phyloP scores from a whole-genome alignment of 1,140 invertebrate species.

The Ceratosolen solmsi region DNA sequence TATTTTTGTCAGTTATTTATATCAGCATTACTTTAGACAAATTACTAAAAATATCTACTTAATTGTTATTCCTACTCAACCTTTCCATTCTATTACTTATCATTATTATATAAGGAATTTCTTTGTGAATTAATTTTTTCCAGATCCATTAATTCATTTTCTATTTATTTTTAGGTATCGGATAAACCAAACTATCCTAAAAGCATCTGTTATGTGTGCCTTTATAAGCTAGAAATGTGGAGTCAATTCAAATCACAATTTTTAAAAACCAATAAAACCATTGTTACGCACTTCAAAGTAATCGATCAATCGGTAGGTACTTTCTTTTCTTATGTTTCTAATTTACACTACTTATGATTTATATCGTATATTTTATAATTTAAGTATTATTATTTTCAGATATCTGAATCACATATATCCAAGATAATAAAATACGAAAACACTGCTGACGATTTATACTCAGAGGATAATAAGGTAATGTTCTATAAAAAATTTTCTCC shows the following conservation, averaged over 20 bases:
- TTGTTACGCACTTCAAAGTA: constrained; percentile 61
- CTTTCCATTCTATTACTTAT: neutral
- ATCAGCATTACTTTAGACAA: too few species aligned
- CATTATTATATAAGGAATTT: neutral
- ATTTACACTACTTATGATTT: constrained; percentile 9
- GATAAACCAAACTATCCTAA: constrained; percentile 60
- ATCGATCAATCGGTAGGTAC: constrained; percentile 59
- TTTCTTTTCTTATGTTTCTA: constrained; percentile 9
- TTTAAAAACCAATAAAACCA: constrained; percentile 60
- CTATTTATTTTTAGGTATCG: constrained; percentile 58
- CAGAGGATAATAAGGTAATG: constrained; percentile 30
- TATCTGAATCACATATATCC: neutral
- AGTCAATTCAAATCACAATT: constrained; percentile 67
- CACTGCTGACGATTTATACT: constrained; percentile 8
- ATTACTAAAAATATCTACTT: too few species aligned
- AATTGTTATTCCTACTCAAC: too few species aligned
- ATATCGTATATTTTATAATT: constrained; percentile 12
- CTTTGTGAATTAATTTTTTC: too few species aligned
- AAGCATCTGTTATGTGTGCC: constrained; percentile 67
- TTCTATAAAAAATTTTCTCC: constrained; percentile 19
- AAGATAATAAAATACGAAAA: constrained; percentile 7
- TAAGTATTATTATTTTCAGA: constrained; percentile 6
- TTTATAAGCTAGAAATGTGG: constrained; percentile 70
- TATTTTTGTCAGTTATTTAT: too few species aligned
- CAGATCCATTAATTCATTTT: too few species aligned